Evolutionary conservation across 2,797 vertebrate genomes (phyloP).

Genomic region (Melanotaenia trifasciata): DNA sequence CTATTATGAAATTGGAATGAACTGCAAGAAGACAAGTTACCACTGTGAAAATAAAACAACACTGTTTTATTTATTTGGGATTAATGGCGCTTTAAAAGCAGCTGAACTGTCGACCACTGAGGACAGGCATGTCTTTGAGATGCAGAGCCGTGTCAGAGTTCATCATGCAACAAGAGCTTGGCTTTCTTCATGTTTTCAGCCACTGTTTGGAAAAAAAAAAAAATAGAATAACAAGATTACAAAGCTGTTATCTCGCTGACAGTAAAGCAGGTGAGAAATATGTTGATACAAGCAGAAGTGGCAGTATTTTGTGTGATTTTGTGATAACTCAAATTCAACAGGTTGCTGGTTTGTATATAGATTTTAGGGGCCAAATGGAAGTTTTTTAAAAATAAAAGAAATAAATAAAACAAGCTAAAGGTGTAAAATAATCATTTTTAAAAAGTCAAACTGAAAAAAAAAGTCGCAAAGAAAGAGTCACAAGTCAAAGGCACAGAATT

Average conservation of each 20-base stretch:
- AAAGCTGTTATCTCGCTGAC: neutral
- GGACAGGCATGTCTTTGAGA: slow-evolving; percentile 1
- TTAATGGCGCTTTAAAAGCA: slow-evolving; percentile 24
- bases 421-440: neutral
- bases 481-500: no score
- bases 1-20: neutral
- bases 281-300: neutral
- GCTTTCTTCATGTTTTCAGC: slow-evolving; percentile 73
- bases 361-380: neutral
- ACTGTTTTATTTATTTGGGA: slow-evolving; percentile 2
- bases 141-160: slow-evolving; percentile 58
- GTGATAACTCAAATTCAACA: neutral
- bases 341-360: neutral
- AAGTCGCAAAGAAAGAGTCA: no score
- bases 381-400: no score
- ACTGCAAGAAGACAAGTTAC: neutral
- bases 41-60: neutral
- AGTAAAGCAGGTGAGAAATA: neutral
- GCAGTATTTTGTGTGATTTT: neutral
- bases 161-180: slow-evolving; percentile 52
- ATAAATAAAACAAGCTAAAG: neutral
- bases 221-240: neutral
- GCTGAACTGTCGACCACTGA: slow-evolving; percentile 4
- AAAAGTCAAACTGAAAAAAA: neutral
- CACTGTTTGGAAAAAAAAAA: slow-evolving; percentile 61